These are phyloP conservation scores for Sardinella longiceps DNA, from an alignment of 2,797 vertebrate species.

Conservation along the genomic window DNA sequence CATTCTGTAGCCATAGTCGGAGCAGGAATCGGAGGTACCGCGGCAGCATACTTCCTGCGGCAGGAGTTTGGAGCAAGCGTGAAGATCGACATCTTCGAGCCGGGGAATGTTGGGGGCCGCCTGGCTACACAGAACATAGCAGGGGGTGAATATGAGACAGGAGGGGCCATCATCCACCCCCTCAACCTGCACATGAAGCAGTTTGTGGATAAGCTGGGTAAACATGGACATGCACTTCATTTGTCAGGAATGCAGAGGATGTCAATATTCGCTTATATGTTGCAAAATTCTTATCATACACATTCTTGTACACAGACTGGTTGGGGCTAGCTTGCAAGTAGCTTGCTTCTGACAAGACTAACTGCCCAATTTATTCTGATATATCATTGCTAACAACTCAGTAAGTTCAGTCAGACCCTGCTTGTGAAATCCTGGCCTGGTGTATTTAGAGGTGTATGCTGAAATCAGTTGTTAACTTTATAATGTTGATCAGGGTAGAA, in stretches of 20 bases:
- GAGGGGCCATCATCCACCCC: constrained; percentile 86
- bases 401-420: too few species aligned
- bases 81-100: constrained; percentile 87
- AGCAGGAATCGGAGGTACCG: constrained; percentile 87
- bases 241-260: not conserved
- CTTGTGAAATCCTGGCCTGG: too few species aligned
- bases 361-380: too few species aligned
- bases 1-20: constrained; percentile 82
- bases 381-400: too few species aligned
- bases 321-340: too few species aligned
- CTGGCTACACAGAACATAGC: constrained; percentile 79
- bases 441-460: not conserved
- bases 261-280: too few species aligned
- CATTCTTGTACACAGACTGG: not conserved
- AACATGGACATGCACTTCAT: constrained; percentile 4
- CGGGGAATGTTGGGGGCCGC: constrained; percentile 80
- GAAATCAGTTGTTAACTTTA: not conserved
- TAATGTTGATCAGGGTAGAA: not conserved
- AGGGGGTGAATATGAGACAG: constrained; percentile 82
- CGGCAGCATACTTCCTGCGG: constrained; percentile 84
- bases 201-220: constrained; percentile 88
- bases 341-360: too few species aligned
- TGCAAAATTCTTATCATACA: not conserved
- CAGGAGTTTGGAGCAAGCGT: constrained; percentile 86
- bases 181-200: constrained; percentile 95